These are phyloP conservation scores for Myrmecobius fasciatus DNA, from an alignment of 2,113 vertebrate species.

Conservation along the genomic window DNA sequence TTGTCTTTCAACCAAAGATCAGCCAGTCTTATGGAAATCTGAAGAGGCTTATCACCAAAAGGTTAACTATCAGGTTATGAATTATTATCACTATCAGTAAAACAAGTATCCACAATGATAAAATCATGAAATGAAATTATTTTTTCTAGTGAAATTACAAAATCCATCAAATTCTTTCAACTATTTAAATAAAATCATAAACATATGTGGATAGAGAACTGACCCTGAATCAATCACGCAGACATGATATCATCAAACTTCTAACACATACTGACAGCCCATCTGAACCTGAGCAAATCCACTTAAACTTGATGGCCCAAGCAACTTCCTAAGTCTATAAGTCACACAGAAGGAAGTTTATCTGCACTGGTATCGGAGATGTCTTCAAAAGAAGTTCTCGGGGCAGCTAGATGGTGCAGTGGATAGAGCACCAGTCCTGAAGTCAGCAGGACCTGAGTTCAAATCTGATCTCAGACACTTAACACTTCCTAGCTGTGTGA, in stretches of 20 bases:
- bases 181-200: not conserved
- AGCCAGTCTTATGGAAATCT: not conserved
- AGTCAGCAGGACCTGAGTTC: too few species aligned
- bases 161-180: not conserved
- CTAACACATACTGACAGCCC: not conserved
- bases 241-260: not conserved
- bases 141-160: not conserved
- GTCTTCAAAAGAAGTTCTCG: too few species aligned
- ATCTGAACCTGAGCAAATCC: not conserved
- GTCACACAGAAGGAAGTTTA: too few species aligned
- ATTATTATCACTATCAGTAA: too few species aligned
- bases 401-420: too few species aligned
- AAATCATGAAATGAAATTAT: not conserved
- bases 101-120: not conserved
- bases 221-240: not conserved
- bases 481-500: too few species aligned
- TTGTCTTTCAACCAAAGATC: not conserved
- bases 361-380: too few species aligned
- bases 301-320: not conserved
- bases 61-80: too few species aligned
- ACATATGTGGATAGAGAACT: not conserved
- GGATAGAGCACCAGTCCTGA: too few species aligned
- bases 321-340: not conserved
- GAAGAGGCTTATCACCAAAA: not conserved
- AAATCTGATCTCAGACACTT: too few species aligned